These are phyloP conservation scores for Blera fallax DNA, from an alignment of 2,888 invertebrate genomes.

Conservation along the genomic window DNA sequence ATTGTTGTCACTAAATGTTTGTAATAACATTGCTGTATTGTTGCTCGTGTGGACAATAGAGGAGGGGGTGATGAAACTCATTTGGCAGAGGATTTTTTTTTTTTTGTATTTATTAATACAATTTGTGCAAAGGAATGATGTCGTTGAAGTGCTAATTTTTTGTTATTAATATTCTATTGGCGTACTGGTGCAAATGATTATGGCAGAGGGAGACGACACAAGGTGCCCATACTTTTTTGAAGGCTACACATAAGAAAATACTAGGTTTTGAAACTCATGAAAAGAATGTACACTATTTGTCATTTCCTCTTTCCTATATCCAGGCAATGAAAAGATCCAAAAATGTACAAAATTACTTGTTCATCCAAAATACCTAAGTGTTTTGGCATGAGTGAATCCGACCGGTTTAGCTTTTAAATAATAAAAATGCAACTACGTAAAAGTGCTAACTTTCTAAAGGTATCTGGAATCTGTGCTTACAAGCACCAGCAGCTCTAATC, in stretches of 20 bases:
- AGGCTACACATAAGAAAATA: neutral
- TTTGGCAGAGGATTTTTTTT: neutral
- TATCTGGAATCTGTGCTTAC: too few species aligned
- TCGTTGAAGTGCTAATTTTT: constrained; percentile 27
- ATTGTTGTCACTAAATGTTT: neutral
- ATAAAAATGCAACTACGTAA: too few species aligned
- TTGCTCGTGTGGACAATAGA: neutral
- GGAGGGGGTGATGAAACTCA: neutral
- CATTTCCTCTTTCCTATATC: too few species aligned
- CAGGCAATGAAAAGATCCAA: too few species aligned
- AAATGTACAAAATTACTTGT: too few species aligned
- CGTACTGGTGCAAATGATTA: constrained; percentile 16
- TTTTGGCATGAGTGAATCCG: too few species aligned
- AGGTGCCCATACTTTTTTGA: neutral
- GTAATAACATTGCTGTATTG: neutral
- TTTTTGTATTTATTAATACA: constrained; percentile 25
- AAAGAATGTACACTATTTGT: neutral
- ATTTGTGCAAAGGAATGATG: constrained; percentile 4
- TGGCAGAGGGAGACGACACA: neutral
- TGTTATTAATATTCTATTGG: constrained; percentile 35
- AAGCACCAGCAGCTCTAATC: too few species aligned
- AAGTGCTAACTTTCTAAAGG: too few species aligned
- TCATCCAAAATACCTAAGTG: too few species aligned
- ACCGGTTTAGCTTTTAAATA: too few species aligned
- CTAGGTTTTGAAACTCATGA: neutral